Evolutionary conservation across 2,113 vertebrate species (phyloP).

Genomic region (Mustela nigripes): DNA sequence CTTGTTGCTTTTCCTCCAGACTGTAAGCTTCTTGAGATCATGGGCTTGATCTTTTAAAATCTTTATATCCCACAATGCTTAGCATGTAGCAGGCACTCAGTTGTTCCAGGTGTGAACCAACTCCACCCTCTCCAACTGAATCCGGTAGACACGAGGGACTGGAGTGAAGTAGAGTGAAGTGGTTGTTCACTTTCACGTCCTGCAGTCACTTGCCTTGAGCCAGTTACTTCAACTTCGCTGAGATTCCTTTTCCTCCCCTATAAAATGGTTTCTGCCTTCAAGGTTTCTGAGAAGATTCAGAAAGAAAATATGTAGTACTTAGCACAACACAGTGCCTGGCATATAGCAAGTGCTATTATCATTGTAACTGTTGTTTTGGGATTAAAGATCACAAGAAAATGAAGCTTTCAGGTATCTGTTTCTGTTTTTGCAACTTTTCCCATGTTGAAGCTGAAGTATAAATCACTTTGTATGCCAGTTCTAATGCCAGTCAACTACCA

Average conservation of each 20-base stretch:
- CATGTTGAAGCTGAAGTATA: background rate
- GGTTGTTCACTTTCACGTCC: background rate
- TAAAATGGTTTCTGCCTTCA: background rate
- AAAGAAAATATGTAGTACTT: background rate
- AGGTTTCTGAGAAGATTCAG: background rate
- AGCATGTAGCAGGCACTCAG: background rate
- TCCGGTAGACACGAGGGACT: background rate
- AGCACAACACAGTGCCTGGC: background rate
- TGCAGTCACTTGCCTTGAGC: background rate
- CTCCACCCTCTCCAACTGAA: background rate
- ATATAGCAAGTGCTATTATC: background rate
- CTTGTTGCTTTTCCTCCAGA: background rate
- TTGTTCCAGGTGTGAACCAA: background rate
- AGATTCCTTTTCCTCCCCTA: background rate
- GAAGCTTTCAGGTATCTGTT: background rate
- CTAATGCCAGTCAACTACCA: background rate
- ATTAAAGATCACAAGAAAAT: slow-evolving; percentile 18
- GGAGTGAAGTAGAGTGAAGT: background rate
- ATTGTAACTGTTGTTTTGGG: background rate
- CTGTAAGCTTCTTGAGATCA: background rate
- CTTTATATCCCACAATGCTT: background rate
- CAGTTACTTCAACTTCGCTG: background rate
- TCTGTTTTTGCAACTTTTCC: background rate
- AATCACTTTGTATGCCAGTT: background rate
- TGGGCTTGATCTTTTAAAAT: background rate